Base-by-base conservation (phyloP, 2,888 invertebrate genomes). In the Campaea margaritaria region DNA sequence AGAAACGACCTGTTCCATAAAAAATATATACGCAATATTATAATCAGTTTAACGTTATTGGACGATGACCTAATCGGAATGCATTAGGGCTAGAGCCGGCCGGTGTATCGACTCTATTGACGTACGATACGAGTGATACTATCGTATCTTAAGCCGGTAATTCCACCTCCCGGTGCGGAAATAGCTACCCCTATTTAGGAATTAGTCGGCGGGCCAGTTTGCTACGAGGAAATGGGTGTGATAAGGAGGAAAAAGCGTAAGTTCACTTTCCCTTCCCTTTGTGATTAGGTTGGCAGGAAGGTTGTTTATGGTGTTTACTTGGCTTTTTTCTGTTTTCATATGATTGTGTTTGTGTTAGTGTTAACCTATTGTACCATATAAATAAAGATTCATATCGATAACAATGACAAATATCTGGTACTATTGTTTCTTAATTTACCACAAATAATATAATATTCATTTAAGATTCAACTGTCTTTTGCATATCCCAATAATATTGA, bases 161-260 rank as follows among this genome's bases (percentile, higher is more conserved):
- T 72, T 70, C 73, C 61, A 77, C 74, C 70, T 74, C 74, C 72
- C 73, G 72, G 65, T 67, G 71, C 78, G 77, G 77, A 75, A 70
- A 74, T 75, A 75, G 61, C 66, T 60, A 64, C 65, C 69, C 75
- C 70, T 69, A 72, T 75, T 75, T 78, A 81, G 86, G 86, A 83
- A 85, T 70, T 78, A 72, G 72, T 66, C 71, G 62, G 70, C 76
- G 74, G n/a, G 76, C 78, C 74, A 67, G 78, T 80, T 82, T 76
- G 67, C 67, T 72, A 64, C 73, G 63, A 79, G 83, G 81, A 85
- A 86, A 91, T 92, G 91, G 91, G 91, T 72, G 91, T 92, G 68
- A 86, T 92, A 78, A 82, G 91, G 74, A 85, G 86, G 77, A 92
- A 91, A 85, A 92, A 92, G 81, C 91, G 91, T 91, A 85, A 92